Evolutionary conservation across 2,797 vertebrate genomes (phyloP).

Genomic region (Sebastolobus alascanus): DNA sequence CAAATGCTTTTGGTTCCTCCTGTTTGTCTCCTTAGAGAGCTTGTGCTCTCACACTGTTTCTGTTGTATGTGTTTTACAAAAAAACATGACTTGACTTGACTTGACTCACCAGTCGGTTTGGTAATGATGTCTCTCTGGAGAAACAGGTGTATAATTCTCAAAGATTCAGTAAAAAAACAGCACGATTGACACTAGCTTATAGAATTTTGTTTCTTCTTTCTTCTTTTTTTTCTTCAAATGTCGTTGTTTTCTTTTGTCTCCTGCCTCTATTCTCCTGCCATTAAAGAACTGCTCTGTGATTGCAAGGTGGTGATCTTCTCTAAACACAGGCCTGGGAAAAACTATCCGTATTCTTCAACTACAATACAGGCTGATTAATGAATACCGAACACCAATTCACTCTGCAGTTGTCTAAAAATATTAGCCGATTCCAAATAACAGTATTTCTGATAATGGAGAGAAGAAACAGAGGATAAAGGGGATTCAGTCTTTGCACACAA

Average conservation of each 20-base stretch:
- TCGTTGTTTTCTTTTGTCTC: not conserved
- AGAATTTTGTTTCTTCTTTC: not conserved
- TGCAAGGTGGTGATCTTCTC: slow-evolving; percentile 4
- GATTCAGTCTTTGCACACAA: not conserved
- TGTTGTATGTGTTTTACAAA: slow-evolving; percentile 6
- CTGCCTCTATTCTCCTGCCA: not conserved
- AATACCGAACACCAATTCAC: not conserved
- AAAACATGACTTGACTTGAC: slow-evolving; percentile 54
- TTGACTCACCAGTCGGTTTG: slow-evolving; percentile 58
- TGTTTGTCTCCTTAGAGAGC: not conserved
- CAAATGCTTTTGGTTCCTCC: not conserved
- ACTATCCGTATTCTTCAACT: slow-evolving; percentile 10
- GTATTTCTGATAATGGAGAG: slow-evolving; percentile 23
- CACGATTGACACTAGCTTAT: not conserved
- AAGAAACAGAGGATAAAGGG: not conserved
- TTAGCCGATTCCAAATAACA: slow-evolving; percentile 7
- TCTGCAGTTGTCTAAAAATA: slow-evolving; percentile 33
- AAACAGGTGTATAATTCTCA: slow-evolving; percentile 55
- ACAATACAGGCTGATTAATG: slow-evolving; percentile 62
- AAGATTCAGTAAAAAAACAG: not conserved
- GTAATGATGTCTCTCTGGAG: slow-evolving; percentile 48
- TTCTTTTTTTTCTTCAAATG: not conserved
- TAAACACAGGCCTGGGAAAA: slow-evolving; percentile 21
- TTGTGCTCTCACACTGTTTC: slow-evolving; percentile 3
- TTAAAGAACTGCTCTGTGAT: slow-evolving; percentile 30